Conservation (phyloP, 2,113 vertebrate genomes). For the Zosterops japonicus region DNA sequence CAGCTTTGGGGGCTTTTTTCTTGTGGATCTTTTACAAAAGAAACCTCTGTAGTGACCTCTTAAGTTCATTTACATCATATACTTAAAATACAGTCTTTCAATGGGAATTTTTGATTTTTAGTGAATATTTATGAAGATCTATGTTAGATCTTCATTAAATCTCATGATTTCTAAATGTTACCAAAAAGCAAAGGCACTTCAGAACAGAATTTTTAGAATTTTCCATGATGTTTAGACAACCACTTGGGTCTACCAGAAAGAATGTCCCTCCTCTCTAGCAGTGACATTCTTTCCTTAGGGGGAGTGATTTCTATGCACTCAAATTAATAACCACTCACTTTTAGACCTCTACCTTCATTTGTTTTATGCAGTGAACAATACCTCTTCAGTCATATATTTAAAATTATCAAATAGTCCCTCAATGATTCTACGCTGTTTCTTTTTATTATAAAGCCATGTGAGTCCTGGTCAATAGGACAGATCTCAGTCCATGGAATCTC, state of each 20-base stretch:
- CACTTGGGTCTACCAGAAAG: not conserved
- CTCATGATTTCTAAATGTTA: not conserved
- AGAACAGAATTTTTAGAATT: not conserved
- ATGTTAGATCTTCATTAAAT: not conserved
- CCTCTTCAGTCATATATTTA: not conserved
- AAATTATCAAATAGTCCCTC: not conserved
- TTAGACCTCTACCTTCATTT: not conserved
- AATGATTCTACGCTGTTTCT: not conserved
- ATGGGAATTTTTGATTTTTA: rapidly evolving
- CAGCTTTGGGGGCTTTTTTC: not conserved
- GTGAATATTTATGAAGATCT: not conserved
- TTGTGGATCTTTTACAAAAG: not conserved
- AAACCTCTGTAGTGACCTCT: not conserved
- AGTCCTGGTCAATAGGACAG: not conserved
- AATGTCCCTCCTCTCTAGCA: not conserved
- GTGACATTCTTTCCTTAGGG: not conserved
- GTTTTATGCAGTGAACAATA: not conserved
- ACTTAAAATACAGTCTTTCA: not conserved
- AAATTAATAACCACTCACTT: not conserved
- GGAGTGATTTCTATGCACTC: not conserved
- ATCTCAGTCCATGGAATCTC: not conserved
- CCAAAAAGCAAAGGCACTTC: not conserved
- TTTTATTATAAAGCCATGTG: not conserved
- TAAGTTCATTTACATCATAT: not conserved
- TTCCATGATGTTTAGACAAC: not conserved